These are phyloP conservation scores for Poeciliopsis presidionis DNA, from an alignment of 2,797 vertebrate genomes.

Conservation along the genomic window DNA sequence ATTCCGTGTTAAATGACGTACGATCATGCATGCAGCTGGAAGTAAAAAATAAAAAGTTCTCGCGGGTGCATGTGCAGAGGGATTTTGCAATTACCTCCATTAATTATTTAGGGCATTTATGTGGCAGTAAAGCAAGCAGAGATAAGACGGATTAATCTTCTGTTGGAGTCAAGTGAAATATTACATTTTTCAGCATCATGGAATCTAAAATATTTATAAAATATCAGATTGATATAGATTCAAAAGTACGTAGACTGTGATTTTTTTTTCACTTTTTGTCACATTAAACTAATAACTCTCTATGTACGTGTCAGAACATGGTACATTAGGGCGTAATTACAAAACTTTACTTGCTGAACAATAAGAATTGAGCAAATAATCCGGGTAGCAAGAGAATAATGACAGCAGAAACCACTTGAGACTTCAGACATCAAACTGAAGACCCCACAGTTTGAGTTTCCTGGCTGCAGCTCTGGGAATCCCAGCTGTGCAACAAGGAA, in stretches of 20 bases:
- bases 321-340: neutral
- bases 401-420: neutral
- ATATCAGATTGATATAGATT: neutral
- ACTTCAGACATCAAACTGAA: neutral
- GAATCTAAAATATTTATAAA: conserved; percentile 24
- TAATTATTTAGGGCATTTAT: conserved; percentile 49
- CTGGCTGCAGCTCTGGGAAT: neutral
- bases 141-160: conserved; percentile 32
- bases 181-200: conserved; percentile 30
- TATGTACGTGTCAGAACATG: neutral
- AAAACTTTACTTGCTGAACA: neutral
- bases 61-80: neutral
- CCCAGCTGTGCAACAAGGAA: neutral
- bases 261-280: conserved; percentile 40
- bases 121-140: conserved; percentile 13
- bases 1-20: conserved; percentile 19
- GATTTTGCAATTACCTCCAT: conserved; percentile 39
- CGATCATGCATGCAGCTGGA: conserved; percentile 19
- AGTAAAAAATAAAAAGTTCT: conserved; percentile 26
- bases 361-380: neutral
- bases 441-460: neutral
- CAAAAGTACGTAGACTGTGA: neutral
- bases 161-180: conserved; percentile 39
- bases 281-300: conserved; percentile 53
- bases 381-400: neutral